A percentile compares a stretch with the other conserved stretches of the same genome.
Conservation (phyloP, 2,113 vertebrate species). For the Pituophis catenifer region DNA sequence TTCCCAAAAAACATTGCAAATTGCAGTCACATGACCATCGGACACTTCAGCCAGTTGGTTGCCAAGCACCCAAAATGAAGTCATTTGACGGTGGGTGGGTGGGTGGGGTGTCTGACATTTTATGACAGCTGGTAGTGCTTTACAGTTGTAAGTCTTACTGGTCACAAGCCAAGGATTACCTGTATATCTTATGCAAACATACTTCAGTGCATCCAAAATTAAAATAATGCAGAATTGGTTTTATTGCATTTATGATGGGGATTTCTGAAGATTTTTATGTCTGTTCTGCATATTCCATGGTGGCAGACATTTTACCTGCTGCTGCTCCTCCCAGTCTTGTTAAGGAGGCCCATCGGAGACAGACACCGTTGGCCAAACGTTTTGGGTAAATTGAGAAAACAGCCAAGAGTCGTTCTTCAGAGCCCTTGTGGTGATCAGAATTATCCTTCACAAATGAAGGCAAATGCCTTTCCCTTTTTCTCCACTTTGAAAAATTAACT, state of each 20-base stretch:
- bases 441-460: not conserved
- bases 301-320: not conserved
- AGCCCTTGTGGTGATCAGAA: not conserved
- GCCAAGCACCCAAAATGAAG: not conserved
- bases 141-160: not conserved
- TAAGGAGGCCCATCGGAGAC: not conserved
- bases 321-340: not conserved
- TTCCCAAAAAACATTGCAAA: not conserved
- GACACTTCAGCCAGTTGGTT: not conserved
- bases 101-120: not conserved
- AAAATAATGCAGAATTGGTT: not conserved
- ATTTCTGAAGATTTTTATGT: not conserved
- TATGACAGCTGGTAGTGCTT: not conserved
- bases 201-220: not conserved
- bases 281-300: not conserved
- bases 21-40: not conserved
- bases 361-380: not conserved
- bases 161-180: not conserved
- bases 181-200: not conserved
- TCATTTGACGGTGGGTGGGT: not conserved
- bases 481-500: not conserved
- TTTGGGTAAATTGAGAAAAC: not conserved
- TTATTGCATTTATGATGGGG: not conserved
- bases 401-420: not conserved
- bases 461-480: not conserved